Percentiles rank a stretch among this genome's conserved stretches.
Conservation (phyloP, 2,797 vertebrate genomes). For the Pelodytes ibericus region DNA sequence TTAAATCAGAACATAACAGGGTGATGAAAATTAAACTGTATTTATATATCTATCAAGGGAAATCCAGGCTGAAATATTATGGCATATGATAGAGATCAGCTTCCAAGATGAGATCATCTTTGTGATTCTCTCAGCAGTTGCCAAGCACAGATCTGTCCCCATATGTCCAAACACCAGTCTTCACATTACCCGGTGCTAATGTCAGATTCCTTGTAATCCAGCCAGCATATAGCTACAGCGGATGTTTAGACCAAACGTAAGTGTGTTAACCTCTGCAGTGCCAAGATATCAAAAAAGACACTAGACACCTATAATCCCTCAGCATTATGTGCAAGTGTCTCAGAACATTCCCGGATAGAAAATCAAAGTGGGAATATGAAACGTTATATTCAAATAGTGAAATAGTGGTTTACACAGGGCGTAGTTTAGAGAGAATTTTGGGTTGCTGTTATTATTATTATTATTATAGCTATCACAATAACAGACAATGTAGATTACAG, state of each 20-base stretch:
- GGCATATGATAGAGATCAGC: conserved; percentile 32
- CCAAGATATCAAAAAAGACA: no score
- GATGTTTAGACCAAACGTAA: background rate
- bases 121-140: conserved; percentile 23
- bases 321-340: no score
- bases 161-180: conserved; percentile 46
- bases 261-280: conserved; percentile 11
- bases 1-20: conserved; percentile 20
- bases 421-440: no score
- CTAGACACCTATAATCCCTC: no score
- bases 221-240: conserved; percentile 16
- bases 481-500: no score
- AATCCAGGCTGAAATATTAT: conserved; percentile 34
- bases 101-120: conserved; percentile 47
- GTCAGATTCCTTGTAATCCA: background rate
- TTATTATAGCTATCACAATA: no score
- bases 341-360: no score
- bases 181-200: conserved; percentile 19
- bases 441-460: no score
- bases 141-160: conserved; percentile 48
- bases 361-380: no score
- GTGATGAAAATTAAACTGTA: conserved; percentile 28
- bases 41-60: conserved; percentile 38
- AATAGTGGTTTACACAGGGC: no score
- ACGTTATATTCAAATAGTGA: no score